These are phyloP conservation scores for Coracias cyanogaster DNA, from an alignment of 2,797 vertebrate genomes.

Conservation along the genomic window DNA sequence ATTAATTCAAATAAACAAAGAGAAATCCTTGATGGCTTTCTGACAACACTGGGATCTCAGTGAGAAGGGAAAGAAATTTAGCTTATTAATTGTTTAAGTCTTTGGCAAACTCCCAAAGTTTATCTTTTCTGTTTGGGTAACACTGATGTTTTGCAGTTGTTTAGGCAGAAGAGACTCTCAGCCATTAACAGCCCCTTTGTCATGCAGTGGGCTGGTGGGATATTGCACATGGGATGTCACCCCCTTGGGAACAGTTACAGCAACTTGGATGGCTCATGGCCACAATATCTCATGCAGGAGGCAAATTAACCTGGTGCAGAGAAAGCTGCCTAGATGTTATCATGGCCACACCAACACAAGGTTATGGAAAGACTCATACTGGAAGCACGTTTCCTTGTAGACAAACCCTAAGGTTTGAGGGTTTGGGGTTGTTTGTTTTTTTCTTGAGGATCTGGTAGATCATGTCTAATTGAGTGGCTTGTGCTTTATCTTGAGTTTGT, in stretches of 20 bases:
- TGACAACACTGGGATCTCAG: conserved; percentile 34
- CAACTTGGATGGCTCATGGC: background rate
- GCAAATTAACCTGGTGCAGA: background rate
- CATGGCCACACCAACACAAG: background rate
- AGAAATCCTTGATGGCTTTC: conserved; percentile 11
- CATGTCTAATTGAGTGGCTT: background rate
- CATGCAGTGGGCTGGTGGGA: rapidly evolving
- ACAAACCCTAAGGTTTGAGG: background rate
- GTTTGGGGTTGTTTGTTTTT: background rate
- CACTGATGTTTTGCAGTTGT: background rate
- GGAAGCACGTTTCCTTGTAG: rapidly evolving
- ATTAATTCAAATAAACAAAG: conserved; percentile 68
- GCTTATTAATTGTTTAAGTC: conserved; percentile 67
- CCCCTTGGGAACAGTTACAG: background rate
- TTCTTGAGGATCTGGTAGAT: background rate
- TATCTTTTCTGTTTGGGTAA: conserved; percentile 13
- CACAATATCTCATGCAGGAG: background rate
- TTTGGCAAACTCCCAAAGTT: conserved; percentile 30
- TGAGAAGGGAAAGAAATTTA: background rate
- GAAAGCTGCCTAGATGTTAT: background rate
- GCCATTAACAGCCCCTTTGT: background rate
- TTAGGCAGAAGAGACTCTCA: background rate
- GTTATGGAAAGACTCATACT: background rate
- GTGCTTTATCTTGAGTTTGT: background rate
- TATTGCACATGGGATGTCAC: background rate